These are phyloP conservation scores for Bugula neritina DNA, from an alignment of 2,888 invertebrate species.

Conservation along the genomic window DNA sequence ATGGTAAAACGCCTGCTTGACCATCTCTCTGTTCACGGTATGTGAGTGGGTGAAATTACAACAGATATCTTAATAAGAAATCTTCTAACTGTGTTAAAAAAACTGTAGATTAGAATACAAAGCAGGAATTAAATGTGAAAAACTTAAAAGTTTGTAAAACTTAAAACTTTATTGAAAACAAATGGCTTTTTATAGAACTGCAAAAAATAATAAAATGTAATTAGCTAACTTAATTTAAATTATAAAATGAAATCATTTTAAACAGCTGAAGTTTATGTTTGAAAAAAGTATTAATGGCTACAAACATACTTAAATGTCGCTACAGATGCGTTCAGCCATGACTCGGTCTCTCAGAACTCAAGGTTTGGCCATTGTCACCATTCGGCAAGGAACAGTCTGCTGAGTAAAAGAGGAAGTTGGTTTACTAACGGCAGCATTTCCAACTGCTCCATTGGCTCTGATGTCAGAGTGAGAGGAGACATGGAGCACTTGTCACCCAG, in stretches of 20 bases:
- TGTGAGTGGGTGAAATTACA: neutral
- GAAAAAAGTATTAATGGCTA: too few species aligned
- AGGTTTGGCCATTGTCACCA: neutral
- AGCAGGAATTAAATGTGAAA: too few species aligned
- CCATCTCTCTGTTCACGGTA: neutral
- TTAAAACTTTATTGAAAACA: too few species aligned
- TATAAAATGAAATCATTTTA: too few species aligned
- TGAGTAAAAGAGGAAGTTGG: slow-evolving; percentile 19
- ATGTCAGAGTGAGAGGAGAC: neutral
- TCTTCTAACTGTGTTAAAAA: too few species aligned
- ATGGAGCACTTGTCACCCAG: neutral
- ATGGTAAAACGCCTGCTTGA: neutral
- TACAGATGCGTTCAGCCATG: slow-evolving; percentile 1
- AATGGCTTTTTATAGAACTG: too few species aligned
- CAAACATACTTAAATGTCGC: too few species aligned
- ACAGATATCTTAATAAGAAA: too few species aligned
- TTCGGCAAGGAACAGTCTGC: slow-evolving; percentile 12
- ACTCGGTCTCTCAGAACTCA: slow-evolving; percentile 8
- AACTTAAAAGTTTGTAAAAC: too few species aligned
- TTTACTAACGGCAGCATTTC: slow-evolving; percentile 17
- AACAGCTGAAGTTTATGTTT: too few species aligned
- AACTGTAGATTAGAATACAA: too few species aligned
- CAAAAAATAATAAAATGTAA: neutral
- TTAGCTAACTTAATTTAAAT: too few species aligned
- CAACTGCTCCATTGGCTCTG: slow-evolving; percentile 5